Evolutionary conservation across 2,113 vertebrate species (phyloP), one percentile per base, ranked within the genome.

Genomic region (Pelvicachromis taeniatus): DNA sequence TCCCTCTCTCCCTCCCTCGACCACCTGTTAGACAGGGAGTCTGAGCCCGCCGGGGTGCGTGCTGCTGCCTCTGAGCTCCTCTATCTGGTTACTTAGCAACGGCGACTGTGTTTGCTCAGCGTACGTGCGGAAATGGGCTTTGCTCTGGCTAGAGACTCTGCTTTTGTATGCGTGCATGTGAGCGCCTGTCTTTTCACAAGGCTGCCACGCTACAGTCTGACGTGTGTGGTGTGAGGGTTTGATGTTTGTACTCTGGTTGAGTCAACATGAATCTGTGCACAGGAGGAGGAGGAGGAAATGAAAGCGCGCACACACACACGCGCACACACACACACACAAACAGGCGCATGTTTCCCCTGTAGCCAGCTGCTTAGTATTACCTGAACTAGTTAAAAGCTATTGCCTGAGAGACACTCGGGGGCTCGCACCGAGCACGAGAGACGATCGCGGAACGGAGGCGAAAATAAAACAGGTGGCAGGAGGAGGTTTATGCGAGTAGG

Each of bases 71-170:
- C 94, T 85, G 87, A 89, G 92, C 93, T 93, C 89, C 85, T 95
- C 94, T 93, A 90, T 93, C 92, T 87, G 94, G 95, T 96, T 95
- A 93, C 95, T 93, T 90, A 94, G 95, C 95, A 95, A 95, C 95
- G 92, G 80, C 90, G 55, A 91, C 88, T 92, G 93, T 95, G 93
- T 95, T 95, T 95, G 94, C 92, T 94, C 93, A 90, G 93, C 77
- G 89, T 92, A 94, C 88, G 93, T 93, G 94, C 73, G 91, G 93
- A 91, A 92, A 92, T 80, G 83, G 90, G 91, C 90, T 91, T 87
- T 81, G 68, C 91, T 92, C 88, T 73, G 86, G 88, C 89, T 88
- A 85, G 80, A 93, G 87, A 80, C 85, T 73, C 85, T 88, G 89
- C 86, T 84, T 91, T 89, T 90, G 80, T 80, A 55, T 88, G 90